Conservation (phyloP, 1,140 invertebrate species). For the Anthonomus grandis region DNA sequence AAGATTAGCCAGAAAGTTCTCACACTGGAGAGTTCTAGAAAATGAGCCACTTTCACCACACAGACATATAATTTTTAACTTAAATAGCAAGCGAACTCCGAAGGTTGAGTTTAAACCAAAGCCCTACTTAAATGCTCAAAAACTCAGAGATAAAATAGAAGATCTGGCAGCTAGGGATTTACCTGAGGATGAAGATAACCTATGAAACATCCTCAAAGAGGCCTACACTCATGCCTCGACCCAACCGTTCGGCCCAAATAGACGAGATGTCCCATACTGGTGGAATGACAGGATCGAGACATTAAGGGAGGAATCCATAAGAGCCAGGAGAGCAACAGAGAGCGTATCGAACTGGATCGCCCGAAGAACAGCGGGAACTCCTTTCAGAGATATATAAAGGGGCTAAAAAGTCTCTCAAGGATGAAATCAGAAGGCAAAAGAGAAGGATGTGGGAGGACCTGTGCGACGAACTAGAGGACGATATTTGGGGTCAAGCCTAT, state of each 20-base stretch:
- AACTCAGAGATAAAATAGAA: no score
- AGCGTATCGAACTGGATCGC: background rate
- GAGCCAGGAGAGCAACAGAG: background rate
- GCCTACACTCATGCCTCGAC: no score
- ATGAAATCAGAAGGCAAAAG: background rate
- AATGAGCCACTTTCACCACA: slow-evolving; percentile 7
- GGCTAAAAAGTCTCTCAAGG: background rate
- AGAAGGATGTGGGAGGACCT: background rate
- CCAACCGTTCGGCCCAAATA: no score
- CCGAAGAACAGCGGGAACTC: background rate
- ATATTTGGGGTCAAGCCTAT: slow-evolving; percentile 23
- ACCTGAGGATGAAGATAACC: no score
- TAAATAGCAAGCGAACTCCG: no score
- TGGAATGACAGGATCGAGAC: background rate
- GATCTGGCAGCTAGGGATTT: no score
- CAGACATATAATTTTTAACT: slow-evolving; percentile 7
- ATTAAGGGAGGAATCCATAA: background rate
- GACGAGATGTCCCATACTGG: background rate
- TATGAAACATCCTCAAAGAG: no score
- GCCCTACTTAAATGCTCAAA: no score
- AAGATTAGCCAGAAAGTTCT: background rate
- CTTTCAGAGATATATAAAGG: background rate
- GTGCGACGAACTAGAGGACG: slow-evolving; percentile 9
- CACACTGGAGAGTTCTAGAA: slow-evolving; percentile 2
- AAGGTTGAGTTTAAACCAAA: no score